Base-by-base conservation (phyloP, 2,888 invertebrate species). In the Amphipoea lucens region DNA sequence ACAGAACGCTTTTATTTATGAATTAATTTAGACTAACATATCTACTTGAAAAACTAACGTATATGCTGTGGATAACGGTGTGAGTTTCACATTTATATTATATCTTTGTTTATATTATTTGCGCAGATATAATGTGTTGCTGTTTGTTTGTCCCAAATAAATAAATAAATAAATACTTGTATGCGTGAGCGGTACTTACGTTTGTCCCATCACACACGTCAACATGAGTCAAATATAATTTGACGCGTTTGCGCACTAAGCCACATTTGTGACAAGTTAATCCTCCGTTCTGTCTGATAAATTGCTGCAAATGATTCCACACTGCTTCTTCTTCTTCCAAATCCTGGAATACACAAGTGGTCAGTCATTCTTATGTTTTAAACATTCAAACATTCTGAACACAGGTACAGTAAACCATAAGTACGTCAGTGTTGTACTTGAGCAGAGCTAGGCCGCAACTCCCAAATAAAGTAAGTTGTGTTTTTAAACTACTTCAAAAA, bases 211-310 rank as follows among this genome's bases (percentile, higher is more conserved):
- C 88, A 63, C 86, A 86, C 29, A 14, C 60, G 72, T 86, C 78
- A 14, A 86, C 29, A 63, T 86, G 86, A 36, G 42, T 45, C 51
- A 90, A 77, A 82, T 87, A 91, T 78, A 87, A 4, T 79, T 86
- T 87, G 51, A 81, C 87, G 14, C 88, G 86, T 78, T 70, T 87
- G 17, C 87, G 85, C 36, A 74, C 83, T 4, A 85, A 36, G 7
- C 90, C 90, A 66, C 93, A 93, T 78, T 92, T 91, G 12, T 86
- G 78, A 81, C 93, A 93, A 42, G 74, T 84, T 42, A 93, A 82
- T 12, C 88, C 85, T 2, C 88, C 90, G 40, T 76, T 36, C 40
- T 83, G 75, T 62, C 88, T 90, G 23, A 88, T 83, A 17, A 93
- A 86, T 36, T 87, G 83, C 62, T 87, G 82, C 71, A 94, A 90